These are phyloP conservation scores for Andrena praecox DNA, from an alignment of 2,888 invertebrate species.

Conservation along the genomic window DNA sequence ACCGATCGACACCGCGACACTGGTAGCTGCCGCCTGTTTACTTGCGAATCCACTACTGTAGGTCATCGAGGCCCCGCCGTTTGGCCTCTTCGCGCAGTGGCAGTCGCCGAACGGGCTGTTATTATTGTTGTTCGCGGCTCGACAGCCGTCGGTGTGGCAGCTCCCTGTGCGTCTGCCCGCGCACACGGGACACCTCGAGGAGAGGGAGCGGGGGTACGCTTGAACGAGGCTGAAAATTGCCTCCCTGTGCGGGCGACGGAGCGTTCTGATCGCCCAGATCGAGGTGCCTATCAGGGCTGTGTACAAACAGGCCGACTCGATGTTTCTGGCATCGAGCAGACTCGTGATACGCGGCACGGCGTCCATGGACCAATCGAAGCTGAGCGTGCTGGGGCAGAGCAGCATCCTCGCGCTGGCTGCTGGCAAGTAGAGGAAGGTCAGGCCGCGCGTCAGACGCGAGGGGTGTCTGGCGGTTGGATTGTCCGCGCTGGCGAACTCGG, in stretches of 20 bases:
- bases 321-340: constrained; percentile 92
- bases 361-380: constrained; percentile 99
- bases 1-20: constrained; percentile 87
- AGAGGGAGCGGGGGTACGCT: constrained; percentile 68
- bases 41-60: constrained; percentile 86
- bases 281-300: constrained; percentile 81
- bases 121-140: constrained; percentile 91
- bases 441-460: constrained; percentile 91
- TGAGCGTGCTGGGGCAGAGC: constrained; percentile 93
- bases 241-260: constrained; percentile 66
- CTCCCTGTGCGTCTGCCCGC: constrained; percentile 89
- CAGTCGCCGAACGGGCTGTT: constrained; percentile 86
- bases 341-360: constrained; percentile 94
- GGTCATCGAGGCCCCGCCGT: constrained; percentile 70
- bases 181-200: constrained; percentile 88
- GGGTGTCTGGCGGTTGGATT: constrained; percentile 97
- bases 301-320: constrained; percentile 92
- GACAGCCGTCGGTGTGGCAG: constrained; percentile 89
- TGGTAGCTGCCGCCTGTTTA: constrained; percentile 85
- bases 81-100: constrained; percentile 84
- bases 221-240: constrained; percentile 24
- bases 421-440: constrained; percentile 97
- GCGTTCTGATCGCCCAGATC: constrained; percentile 76
- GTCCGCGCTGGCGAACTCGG: constrained; percentile 96
- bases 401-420: constrained; percentile 95